phyloP scores from a whole-genome alignment of 2,888 invertebrate species.

The Euphydryas editha region DNA sequence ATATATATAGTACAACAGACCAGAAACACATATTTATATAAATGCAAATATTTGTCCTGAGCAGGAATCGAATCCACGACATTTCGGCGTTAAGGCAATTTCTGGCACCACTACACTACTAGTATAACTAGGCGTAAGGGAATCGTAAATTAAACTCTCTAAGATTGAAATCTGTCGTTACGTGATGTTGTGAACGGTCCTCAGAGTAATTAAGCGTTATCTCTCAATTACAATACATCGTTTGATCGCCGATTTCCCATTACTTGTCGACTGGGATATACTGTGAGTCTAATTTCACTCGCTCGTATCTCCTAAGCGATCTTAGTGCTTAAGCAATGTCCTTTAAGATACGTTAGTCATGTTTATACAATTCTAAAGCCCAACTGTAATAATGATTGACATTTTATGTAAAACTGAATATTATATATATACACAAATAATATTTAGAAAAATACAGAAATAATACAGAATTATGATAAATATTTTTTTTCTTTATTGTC shows the following conservation, averaged over 20 bases:
- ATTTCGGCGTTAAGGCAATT: neutral
- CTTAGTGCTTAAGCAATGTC: slow-evolving; percentile 1
- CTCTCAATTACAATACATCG: slow-evolving; percentile 39
- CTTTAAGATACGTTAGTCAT: neutral
- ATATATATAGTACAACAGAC: no score
- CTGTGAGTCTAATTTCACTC: slow-evolving; percentile 26
- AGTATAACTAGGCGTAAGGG: neutral
- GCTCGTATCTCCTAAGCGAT: slow-evolving; percentile 20
- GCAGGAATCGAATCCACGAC: no score
- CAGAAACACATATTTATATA: no score
- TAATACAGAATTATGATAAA: no score
- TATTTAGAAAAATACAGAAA: no score
- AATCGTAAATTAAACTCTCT: neutral
- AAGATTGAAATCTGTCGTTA: neutral
- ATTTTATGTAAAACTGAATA: no score
- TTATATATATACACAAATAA: no score
- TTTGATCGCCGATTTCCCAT: slow-evolving; percentile 29
- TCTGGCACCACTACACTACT: neutral
- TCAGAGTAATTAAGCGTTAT: slow-evolving; percentile 40
- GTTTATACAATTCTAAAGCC: neutral
- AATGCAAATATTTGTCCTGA: no score
- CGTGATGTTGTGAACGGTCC: slow-evolving; percentile 12
- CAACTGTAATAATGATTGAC: no score
- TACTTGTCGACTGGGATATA: slow-evolving; percentile 17
- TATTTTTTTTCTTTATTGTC: no score